Evolutionary conservation across 2,888 invertebrate species (phyloP).

Genomic region (Creontiades dilutus): DNA sequence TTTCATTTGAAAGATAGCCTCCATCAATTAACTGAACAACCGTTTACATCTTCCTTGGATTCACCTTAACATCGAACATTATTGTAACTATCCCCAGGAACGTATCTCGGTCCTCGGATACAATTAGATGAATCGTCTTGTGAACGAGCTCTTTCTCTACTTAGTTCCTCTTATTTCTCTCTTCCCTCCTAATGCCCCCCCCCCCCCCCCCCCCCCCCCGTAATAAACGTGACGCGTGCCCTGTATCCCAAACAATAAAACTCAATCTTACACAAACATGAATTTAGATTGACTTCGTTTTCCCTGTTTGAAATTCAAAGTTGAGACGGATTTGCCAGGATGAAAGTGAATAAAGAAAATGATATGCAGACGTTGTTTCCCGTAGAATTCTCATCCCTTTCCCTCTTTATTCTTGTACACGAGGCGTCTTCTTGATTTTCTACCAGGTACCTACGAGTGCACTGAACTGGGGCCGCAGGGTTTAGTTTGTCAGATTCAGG

Average conservation of each 20-base stretch:
- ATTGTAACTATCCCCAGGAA: too few relatives aligned
- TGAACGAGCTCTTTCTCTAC: not conserved
- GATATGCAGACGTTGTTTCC: slow-evolving; percentile 46
- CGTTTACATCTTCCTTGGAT: too few relatives aligned
- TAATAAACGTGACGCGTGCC: slow-evolving; percentile 19
- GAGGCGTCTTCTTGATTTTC: not conserved
- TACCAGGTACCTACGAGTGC: too few relatives aligned
- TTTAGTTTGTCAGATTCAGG: too few relatives aligned
- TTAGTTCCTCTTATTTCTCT: not conserved
- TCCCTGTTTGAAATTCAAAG: slow-evolving; percentile 40
- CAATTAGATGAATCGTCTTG: not conserved
- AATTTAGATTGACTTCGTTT: slow-evolving; percentile 46
- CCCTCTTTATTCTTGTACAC: not conserved
- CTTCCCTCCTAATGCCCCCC: not conserved
- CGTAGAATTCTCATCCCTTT: not conserved
- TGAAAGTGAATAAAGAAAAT: slow-evolving; percentile 49
- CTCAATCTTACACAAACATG: slow-evolving; percentile 18
- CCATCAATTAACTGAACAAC: too few relatives aligned
- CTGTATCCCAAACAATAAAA: slow-evolving; percentile 4
- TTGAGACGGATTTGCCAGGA: slow-evolving; percentile 7
- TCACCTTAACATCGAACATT: too few relatives aligned
- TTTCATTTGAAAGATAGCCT: too few relatives aligned
- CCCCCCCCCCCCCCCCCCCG: not conserved
- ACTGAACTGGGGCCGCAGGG: too few relatives aligned
- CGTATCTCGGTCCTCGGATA: too few relatives aligned